These are phyloP conservation scores for Lochmaea crataegi DNA, from an alignment of 2,888 invertebrate species.

Conservation along the genomic window DNA sequence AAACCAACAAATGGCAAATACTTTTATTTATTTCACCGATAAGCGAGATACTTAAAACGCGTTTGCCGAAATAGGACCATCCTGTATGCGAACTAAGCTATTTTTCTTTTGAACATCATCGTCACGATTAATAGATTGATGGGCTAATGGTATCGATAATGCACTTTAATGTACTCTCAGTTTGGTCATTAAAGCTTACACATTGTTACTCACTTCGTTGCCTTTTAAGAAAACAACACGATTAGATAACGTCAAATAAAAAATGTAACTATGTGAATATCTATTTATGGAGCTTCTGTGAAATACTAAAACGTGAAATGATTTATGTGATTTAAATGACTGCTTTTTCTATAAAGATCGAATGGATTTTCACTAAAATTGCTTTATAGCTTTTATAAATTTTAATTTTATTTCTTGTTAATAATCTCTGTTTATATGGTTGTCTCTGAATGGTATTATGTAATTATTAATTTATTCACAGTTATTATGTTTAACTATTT, in stretches of 20 bases:
- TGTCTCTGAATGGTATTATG: too few species aligned
- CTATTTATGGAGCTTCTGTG: neutral
- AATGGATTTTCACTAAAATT: neutral
- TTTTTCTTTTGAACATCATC: conserved; percentile 48
- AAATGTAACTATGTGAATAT: neutral
- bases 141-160: conserved; percentile 53
- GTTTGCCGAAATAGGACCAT: neutral
- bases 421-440: too few species aligned
- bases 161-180: conserved; percentile 51
- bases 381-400: neutral
- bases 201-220: conserved; percentile 38
- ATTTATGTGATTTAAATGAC: neutral
- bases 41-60: neutral
- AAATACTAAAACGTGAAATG: neutral
- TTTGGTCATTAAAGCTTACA: conserved; percentile 50
- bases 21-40: neutral
- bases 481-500: too few species aligned
- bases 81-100: conserved; percentile 31
- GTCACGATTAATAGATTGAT: conserved; percentile 58
- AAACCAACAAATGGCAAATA: too few species aligned
- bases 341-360: neutral
- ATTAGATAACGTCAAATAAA: conserved; percentile 8
- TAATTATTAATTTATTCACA: too few species aligned
- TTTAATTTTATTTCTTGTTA: neutral
- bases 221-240: conserved; percentile 33